Evolutionary conservation across 2,888 invertebrate species (phyloP).

Genomic region (Tanytarsus gracilentus): DNA sequence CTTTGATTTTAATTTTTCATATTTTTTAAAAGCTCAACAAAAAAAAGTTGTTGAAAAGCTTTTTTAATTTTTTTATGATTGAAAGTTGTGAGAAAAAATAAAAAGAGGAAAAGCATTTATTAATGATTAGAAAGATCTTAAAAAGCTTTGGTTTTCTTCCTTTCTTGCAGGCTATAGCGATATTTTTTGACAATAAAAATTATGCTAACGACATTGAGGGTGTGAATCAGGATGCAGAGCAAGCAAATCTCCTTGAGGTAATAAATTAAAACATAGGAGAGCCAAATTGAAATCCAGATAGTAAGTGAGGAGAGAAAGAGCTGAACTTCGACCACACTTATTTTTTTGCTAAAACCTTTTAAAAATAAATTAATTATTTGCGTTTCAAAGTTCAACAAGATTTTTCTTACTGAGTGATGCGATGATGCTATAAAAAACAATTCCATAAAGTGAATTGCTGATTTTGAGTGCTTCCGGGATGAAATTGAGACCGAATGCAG

Average conservation of each 20-base stretch:
- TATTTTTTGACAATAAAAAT: neutral
- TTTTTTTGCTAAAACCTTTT: neutral
- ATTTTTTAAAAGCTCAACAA: neutral
- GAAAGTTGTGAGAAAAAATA: neutral
- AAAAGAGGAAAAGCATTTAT: slow-evolving; percentile 8
- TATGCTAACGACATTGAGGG: neutral
- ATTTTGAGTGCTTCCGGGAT: neutral
- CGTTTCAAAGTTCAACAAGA: neutral
- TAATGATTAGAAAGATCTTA: neutral
- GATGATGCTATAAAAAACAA: neutral
- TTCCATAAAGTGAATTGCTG: neutral
- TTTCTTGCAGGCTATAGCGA: neutral
- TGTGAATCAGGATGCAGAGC: neutral
- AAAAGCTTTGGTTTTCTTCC: neutral
- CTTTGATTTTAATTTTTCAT: neutral
- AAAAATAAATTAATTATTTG: neutral
- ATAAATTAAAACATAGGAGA: neutral
- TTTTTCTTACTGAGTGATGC: neutral
- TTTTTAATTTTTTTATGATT: neutral
- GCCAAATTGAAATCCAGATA: neutral
- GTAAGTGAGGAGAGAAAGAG: neutral
- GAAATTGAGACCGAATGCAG: neutral
- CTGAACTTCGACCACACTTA: neutral
- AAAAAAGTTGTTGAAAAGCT: neutral
- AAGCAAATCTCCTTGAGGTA: neutral